Base-by-base conservation (phyloP, 2,888 invertebrate species). In the Arge pagana region DNA sequence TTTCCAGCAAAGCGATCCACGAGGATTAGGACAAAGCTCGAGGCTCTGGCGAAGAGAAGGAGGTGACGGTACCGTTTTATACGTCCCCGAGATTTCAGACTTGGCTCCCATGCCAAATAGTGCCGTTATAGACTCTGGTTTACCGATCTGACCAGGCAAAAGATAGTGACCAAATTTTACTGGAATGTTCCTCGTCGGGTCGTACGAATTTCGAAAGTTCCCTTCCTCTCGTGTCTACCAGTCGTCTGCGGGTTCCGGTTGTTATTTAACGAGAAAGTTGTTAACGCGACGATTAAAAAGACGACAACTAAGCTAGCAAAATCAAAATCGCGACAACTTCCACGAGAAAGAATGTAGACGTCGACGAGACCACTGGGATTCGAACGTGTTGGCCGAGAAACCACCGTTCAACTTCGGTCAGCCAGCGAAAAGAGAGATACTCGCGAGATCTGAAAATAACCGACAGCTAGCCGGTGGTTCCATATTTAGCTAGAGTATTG, bases 401-500 rank as follows among this genome's bases (percentile, higher is more conserved):
- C 30, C 42, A 19, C 30, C 42, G 31, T 42, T 30, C 26, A 42
- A 30, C 13, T 3, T 8, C n/a, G n/a, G 28, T 8, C n/a, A 26
- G 8, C 8, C 31, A 45, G 19, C 45, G 21, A 23, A 45, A 45
- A 45, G 33, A 45, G 45, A 45, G 45, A 53, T 53, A 53, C 58
- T 55, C 53, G 54, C 52, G 54, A 57, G 52, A 57, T 54, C 64
- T 59, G 52, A 62, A 64, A 64, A 64, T 64, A 64, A 62, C 54
- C 48, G 37, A 56, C 58, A 59, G 58, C 57, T 60, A 56, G 56
- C 52, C 49, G 55, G 62, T 60, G 61, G 64, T 66, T 65, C 66
- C 63, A 62, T 62, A 66, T 65, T 66, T 66, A 66, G 66, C 56
- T 53, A 58, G 58, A 55, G 48, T 26, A 58, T 65, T 57, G 58